Evolutionary conservation across 2,888 invertebrate species (phyloP).

Genomic region (Leptopilina myrica): DNA sequence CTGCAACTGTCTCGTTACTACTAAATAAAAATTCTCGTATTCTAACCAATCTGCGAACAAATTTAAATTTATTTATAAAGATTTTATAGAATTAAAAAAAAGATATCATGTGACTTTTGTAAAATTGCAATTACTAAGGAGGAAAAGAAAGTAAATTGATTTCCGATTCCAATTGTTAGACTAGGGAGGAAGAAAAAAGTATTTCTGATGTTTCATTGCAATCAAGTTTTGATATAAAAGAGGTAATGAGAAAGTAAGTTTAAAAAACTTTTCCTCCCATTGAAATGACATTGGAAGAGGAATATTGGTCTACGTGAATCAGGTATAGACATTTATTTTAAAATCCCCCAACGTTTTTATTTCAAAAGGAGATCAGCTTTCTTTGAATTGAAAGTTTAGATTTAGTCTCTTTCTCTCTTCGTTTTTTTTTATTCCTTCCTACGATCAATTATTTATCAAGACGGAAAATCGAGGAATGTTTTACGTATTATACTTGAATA

Average conservation of each 20-base stretch:
- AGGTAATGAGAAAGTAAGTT: slow-evolving; percentile 28
- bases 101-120: too few relatives aligned
- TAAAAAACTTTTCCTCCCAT: slow-evolving; percentile 28
- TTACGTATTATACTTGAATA: slow-evolving; percentile 25
- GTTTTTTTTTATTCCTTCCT: neutral
- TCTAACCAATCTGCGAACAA: too few relatives aligned
- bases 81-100: too few relatives aligned
- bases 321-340: slow-evolving; percentile 29
- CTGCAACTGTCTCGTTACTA: too few relatives aligned
- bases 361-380: slow-evolving; percentile 27
- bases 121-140: too few relatives aligned
- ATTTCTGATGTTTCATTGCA: slow-evolving; percentile 13
- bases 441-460: slow-evolving; percentile 28
- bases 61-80: too few relatives aligned
- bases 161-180: too few relatives aligned
- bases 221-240: slow-evolving; percentile 22
- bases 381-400: slow-evolving; percentile 11
- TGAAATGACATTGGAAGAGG: slow-evolving; percentile 17
- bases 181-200: neutral
- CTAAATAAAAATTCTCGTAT: too few relatives aligned
- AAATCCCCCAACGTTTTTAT: slow-evolving; percentile 13
- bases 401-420: neutral
- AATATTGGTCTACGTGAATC: slow-evolving; percentile 33
- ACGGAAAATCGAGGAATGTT: slow-evolving; percentile 8
- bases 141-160: too few relatives aligned